phyloP scores from a whole-genome alignment of 1,140 invertebrate species.

The Galendromus occidentalis region DNA sequence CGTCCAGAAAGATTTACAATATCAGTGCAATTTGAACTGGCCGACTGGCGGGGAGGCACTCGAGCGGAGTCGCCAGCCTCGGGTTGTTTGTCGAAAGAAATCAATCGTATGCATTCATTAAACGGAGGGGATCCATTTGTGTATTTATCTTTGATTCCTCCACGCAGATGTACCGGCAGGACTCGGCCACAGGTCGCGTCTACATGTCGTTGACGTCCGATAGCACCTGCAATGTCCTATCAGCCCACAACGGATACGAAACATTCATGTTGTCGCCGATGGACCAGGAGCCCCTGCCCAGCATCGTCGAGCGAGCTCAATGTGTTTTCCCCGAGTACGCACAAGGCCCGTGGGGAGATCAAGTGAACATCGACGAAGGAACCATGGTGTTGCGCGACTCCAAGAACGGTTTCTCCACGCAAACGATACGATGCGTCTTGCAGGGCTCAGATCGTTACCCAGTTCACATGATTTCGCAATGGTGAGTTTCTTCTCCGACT shows the following conservation, averaged over 20 bases:
- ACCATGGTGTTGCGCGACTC: slow-evolving; percentile 42
- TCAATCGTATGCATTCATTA: too few relatives aligned
- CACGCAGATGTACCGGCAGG: slow-evolving; percentile 37
- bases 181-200: slow-evolving; percentile 35
- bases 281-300: slow-evolving; percentile 15
- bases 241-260: slow-evolving; percentile 39
- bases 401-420: slow-evolving; percentile 38
- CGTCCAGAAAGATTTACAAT: too few relatives aligned
- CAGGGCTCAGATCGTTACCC: slow-evolving; percentile 29
- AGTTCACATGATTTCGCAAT: slow-evolving; percentile 35
- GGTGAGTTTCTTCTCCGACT: slow-evolving; percentile 29
- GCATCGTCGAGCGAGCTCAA: slow-evolving; percentile 18
- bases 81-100: not conserved
- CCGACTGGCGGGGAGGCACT: too few relatives aligned
- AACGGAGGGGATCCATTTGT: not conserved
- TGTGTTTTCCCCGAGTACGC: slow-evolving; percentile 42
- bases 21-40: too few relatives aligned
- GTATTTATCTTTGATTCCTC: slow-evolving; percentile 19
- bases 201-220: slow-evolving; percentile 44
- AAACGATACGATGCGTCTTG: slow-evolving; percentile 37
- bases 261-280: slow-evolving; percentile 33
- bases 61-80: too few relatives aligned
- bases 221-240: slow-evolving; percentile 42
- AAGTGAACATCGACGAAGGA: slow-evolving; percentile 37
- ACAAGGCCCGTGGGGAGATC: slow-evolving; percentile 40